Conservation (phyloP, 2,888 invertebrate genomes). For the Subacronicta megacephala region DNA sequence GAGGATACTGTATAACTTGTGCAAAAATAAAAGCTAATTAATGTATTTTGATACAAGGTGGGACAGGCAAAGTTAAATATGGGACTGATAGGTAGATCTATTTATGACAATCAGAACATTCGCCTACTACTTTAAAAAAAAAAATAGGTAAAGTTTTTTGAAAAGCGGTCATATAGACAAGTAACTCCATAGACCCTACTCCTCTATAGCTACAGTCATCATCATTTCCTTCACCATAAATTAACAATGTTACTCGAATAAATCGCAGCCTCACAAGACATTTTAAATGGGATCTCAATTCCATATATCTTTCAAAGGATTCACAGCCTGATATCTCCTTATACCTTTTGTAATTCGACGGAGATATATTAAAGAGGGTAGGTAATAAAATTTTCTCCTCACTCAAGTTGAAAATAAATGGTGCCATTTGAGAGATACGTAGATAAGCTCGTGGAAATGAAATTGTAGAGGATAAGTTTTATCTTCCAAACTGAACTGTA, state of each 20-base stretch:
- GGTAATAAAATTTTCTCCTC: slow-evolving; percentile 18
- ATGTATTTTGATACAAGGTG: too few relatives aligned
- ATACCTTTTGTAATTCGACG: slow-evolving; percentile 14
- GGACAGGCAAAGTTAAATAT: too few relatives aligned
- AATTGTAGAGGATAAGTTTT: slow-evolving; percentile 2
- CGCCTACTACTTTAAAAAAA: too few relatives aligned
- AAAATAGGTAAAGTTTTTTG: too few relatives aligned
- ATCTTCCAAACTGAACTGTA: slow-evolving; percentile 12
- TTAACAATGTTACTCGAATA: neutral
- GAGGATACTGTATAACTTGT: too few relatives aligned
- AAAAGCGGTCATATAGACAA: too few relatives aligned
- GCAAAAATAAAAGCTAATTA: too few relatives aligned
- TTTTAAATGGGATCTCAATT: slow-evolving; percentile 13
- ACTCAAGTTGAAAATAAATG: slow-evolving; percentile 33
- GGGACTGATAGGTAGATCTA: too few relatives aligned
- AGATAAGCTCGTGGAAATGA: slow-evolving; percentile 13
- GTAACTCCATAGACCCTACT: too few relatives aligned
- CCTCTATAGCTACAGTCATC: too few relatives aligned
- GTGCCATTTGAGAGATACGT: slow-evolving; percentile 15
- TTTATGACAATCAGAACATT: too few relatives aligned
- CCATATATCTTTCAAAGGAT: slow-evolving; percentile 12
- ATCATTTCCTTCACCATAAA: neutral
- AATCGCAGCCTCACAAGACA: slow-evolving; percentile 4
- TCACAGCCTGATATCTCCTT: slow-evolving; percentile 15
- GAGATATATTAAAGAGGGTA: slow-evolving; percentile 21